phyloP scores from a whole-genome alignment of 2,888 invertebrate genomes.

The Slavum lentiscoides region DNA sequence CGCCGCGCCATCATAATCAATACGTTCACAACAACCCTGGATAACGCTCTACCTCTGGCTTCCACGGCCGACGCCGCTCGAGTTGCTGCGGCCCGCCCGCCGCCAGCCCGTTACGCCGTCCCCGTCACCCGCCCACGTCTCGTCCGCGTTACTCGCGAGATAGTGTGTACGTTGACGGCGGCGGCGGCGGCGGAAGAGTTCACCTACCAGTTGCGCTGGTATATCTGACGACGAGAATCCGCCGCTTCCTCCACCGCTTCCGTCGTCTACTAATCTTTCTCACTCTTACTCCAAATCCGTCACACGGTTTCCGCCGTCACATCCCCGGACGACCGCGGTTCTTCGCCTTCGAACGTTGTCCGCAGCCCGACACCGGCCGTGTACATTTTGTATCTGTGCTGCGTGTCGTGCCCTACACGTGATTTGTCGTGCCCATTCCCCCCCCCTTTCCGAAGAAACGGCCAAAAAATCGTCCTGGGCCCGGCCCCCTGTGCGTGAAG shows the following conservation, averaged over 20 bases:
- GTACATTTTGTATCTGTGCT: too few species aligned
- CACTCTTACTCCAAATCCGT: background rate
- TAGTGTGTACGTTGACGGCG: background rate
- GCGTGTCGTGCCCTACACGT: too few species aligned
- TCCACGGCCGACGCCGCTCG: background rate
- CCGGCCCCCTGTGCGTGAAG: too few species aligned
- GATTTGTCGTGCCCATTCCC: too few species aligned
- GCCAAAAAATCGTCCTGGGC: too few species aligned
- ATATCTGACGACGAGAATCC: constrained; percentile 19
- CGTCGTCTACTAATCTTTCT: background rate
- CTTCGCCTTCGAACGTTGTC: background rate
- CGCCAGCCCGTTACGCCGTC: background rate
- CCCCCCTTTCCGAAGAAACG: too few species aligned
- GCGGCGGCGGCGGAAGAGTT: constrained; percentile 15
- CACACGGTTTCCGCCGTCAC: background rate
- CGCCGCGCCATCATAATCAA: constrained; percentile 42
- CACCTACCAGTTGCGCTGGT: constrained; percentile 49
- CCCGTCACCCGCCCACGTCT: background rate
- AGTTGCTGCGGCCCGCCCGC: background rate
- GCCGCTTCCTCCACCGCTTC: background rate
- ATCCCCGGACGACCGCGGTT: too few species aligned
- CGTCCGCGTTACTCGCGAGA: background rate
- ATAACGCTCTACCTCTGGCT: constrained; percentile 38
- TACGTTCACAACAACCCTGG: constrained; percentile 52
- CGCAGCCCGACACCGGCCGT: too few species aligned